Evolutionary conservation across 92 coral and sea anemone genomes (phyloP).

Genomic region (Chrysogorgia sp.): DNA sequence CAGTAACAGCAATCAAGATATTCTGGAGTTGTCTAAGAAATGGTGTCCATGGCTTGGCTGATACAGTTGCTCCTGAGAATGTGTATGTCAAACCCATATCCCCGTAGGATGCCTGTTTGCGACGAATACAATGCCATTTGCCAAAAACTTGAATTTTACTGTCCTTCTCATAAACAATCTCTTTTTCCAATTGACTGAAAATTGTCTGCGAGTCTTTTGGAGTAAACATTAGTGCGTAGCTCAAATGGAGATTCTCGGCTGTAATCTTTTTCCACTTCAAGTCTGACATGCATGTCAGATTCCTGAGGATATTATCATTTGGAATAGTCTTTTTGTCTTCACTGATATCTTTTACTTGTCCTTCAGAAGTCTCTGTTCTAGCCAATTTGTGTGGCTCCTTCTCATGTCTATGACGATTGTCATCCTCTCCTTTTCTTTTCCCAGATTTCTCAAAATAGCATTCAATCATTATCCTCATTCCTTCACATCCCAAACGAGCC

Average conservation of each 20-base stretch:
- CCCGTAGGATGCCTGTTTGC: conserved; percentile 80
- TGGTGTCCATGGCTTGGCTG: conserved; percentile 79
- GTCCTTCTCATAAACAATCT: conserved; percentile 58
- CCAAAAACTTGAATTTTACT: conserved; percentile 75
- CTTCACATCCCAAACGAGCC: neutral
- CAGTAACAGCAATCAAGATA: conserved; percentile 50
- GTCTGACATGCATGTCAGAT: conserved; percentile 1
- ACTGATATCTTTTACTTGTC: neutral
- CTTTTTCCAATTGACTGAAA: conserved; percentile 70
- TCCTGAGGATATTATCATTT: neutral
- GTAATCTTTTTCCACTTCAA: conserved; percentile 70
- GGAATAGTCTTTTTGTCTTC: neutral
- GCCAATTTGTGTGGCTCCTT: neutral
- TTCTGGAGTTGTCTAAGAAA: conserved; percentile 61
- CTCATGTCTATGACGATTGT: neutral
- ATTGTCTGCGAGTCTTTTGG: conserved; percentile 60
- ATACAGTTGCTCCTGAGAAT: conserved; percentile 75
- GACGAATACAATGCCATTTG: conserved; percentile 71
- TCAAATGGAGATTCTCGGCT: conserved; percentile 69
- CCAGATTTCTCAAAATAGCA: conserved; percentile 15
- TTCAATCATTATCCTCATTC: conserved; percentile 42
- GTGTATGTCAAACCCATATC: conserved; percentile 69
- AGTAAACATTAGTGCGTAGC: conserved; percentile 65
- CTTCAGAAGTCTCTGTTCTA: neutral
- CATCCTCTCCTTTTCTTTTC: conserved; percentile 13